phyloP scores from a whole-genome alignment of 2,113 vertebrate species.

The Oncorhynchus nerka region DNA sequence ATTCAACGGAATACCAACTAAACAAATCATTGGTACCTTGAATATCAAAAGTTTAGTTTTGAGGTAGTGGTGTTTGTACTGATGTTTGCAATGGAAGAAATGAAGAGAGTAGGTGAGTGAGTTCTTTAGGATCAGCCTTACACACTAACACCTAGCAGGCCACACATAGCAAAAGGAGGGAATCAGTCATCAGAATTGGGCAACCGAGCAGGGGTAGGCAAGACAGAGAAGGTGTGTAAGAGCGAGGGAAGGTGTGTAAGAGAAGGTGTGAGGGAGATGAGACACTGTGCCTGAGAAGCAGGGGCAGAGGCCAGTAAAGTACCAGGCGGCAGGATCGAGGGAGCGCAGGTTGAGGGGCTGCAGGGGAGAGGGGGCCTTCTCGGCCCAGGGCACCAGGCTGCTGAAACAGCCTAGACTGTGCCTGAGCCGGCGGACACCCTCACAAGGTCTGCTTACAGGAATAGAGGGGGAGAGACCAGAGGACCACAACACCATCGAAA shows the following conservation, averaged over 20 bases:
- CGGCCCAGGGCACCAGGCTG: slow-evolving; percentile 76
- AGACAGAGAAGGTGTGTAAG: slow-evolving; percentile 8
- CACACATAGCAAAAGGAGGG: slow-evolving; percentile 13
- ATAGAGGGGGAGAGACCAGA: slow-evolving; percentile 13
- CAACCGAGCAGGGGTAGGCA: slow-evolving; percentile 11
- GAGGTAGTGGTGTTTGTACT: no score
- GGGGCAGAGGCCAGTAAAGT: slow-evolving; percentile 80
- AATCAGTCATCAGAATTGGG: slow-evolving; percentile 31
- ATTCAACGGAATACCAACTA: no score
- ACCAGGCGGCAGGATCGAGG: slow-evolving; percentile 79
- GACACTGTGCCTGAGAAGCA: slow-evolving; percentile 86
- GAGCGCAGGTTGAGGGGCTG: slow-evolving; percentile 73
- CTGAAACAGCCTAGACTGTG: slow-evolving; percentile 82
- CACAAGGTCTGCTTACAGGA: slow-evolving; percentile 62
- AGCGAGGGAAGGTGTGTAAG: slow-evolving; percentile 15
- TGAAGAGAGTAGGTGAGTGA: neutral
- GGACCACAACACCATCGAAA: slow-evolving; percentile 9
- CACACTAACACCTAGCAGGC: neutral
- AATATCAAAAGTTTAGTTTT: no score
- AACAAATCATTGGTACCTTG: no score
- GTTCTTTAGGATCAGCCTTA: neutral
- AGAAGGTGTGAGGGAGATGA: slow-evolving; percentile 39
- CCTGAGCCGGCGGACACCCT: slow-evolving; percentile 75
- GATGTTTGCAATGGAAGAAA: neutral
- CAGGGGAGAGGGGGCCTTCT: slow-evolving; percentile 70